Conservation (phyloP, 2,113 vertebrate species). For the Hirundichthys speculiger region DNA sequence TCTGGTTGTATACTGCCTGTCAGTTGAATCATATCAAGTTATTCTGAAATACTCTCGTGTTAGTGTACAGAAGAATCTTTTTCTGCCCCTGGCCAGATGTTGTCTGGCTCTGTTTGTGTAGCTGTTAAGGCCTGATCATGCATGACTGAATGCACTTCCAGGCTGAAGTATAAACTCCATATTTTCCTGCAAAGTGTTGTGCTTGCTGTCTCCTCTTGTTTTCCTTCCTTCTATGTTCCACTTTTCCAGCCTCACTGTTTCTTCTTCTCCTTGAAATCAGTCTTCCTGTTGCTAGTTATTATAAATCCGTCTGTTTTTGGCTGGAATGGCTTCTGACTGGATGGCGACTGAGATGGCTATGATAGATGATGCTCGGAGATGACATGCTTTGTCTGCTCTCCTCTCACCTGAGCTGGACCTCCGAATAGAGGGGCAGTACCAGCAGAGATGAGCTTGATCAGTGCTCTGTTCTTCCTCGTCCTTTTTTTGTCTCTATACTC, state of each 20-base stretch:
- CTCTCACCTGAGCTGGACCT: slow-evolving; percentile 27
- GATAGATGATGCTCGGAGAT: slow-evolving; percentile 40
- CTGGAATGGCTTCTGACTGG: slow-evolving; percentile 73
- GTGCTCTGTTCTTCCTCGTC: slow-evolving; percentile 65
- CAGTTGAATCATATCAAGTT: slow-evolving; percentile 35
- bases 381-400: slow-evolving; percentile 21
- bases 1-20: slow-evolving; percentile 51
- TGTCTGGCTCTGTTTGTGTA: slow-evolving; percentile 58
- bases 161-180: slow-evolving; percentile 28
- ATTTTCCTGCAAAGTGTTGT: slow-evolving; percentile 46
- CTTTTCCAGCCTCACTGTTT: slow-evolving; percentile 22
- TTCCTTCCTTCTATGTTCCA: slow-evolving; percentile 10
- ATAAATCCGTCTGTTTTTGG: slow-evolving; percentile 38
- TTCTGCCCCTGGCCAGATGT: slow-evolving; percentile 30
- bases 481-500: slow-evolving; percentile 71
- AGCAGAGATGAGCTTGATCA: slow-evolving; percentile 40
- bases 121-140: slow-evolving; percentile 33
- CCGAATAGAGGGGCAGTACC: slow-evolving; percentile 16
- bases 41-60: slow-evolving; percentile 8
- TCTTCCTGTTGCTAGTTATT: slow-evolving; percentile 44
- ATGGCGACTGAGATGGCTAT: slow-evolving; percentile 42
- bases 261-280: slow-evolving; percentile 33
- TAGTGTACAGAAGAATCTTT: slow-evolving; percentile 49
- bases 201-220: slow-evolving; percentile 29
- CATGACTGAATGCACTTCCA: slow-evolving; percentile 55